Evolutionary conservation across 2,888 invertebrate genomes (phyloP), one percentile per base, ranked within the genome.

Genomic region (Endomychus coccineus): DNA sequence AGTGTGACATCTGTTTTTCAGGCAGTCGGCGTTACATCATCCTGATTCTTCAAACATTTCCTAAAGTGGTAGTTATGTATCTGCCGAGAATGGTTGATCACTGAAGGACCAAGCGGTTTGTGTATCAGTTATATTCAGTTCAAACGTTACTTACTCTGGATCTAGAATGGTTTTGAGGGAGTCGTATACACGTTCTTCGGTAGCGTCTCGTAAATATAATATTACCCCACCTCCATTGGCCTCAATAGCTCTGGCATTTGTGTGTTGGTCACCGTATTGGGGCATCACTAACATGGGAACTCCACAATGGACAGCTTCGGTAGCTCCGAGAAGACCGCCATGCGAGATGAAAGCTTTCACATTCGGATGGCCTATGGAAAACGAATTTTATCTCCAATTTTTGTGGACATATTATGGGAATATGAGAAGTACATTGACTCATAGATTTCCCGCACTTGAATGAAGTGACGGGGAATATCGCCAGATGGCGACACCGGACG

Each of bases 201-300:
- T 72, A 24, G 79, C 66, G 19, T 75, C 67, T 27, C 71, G 59
- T 45, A 76, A 76, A 22, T 71, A 56, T 1, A 82, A 62, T 4
- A 76, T 66, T 1, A 72, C 64, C 1, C 77, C 81, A 3, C 77
- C 64, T 4, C 77, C 77, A 5, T 72, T 71, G 30, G 76, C 75
- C 50, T 73, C 70, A 2, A 78, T 58, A 0, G 74, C 74, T 25
- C 71, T 71, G 1, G 77, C 77, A 54, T 83, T 83, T 1, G 75
- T 71, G 42, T 74, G 76, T 54, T 83, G 82, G 54, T 82, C 81
- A 1, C 81, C 82, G 50, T 77, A 82, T 30, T 82, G 69, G 3
- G 83, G 83, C 17, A 83, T 73, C 3, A 79, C 71, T 4, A 83
- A 61, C 29, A 78, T 66, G 4, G 82, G 81, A 21, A 77, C 71